Evolutionary conservation across 2,888 invertebrate species (phyloP), one percentile per base, ranked within the genome.

Genomic region (Coelopa pilipes): DNA sequence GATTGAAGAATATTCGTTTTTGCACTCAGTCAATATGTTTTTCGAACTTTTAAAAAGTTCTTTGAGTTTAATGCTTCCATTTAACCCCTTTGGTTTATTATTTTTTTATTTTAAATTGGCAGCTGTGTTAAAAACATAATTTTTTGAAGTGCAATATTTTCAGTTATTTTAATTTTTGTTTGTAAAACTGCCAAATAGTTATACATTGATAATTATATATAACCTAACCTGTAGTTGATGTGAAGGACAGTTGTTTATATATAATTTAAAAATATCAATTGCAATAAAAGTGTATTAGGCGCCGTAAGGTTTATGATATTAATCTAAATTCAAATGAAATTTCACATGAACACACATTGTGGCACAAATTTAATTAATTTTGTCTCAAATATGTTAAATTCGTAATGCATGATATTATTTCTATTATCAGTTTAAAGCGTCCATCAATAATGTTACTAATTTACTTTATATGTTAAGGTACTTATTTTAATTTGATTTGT

Each of bases 401-500:
- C 13, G 53, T 47, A 24, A n/a, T 47, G 13, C 24, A 19, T 50
- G 66, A 66, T 66, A 66, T 66, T 66, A 49, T 66, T 66, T 66
- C 34, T 12, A 46, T 49, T n/a, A 66, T 19, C 50, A 50, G 49
- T 66, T 66, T 24, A 66, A 66, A 49, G 49, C 66, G 66, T 66
- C 66, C 66, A 66, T 24, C 19, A 45, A 34, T 34, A 34, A 2
- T 7, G 34, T 34, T 53, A 3, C 10, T 53, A 53, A 59, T 21
- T 4, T 17, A 59, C 19, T 4, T 76, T 81, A 81, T 72, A 77
- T 80, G 75, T 62, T 49, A 45, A 59, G 53, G n/a, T 68, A 66
- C 67, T 65, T 12, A 50, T 17, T 71, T 15, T 74, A 19, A 70
- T 63, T 45, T n/a, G n/a, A 55, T 50, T 57, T 12, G 15, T 59